Evolutionary conservation across 2,113 vertebrate genomes (phyloP).

Genomic region (Salvelinus alpinus): DNA sequence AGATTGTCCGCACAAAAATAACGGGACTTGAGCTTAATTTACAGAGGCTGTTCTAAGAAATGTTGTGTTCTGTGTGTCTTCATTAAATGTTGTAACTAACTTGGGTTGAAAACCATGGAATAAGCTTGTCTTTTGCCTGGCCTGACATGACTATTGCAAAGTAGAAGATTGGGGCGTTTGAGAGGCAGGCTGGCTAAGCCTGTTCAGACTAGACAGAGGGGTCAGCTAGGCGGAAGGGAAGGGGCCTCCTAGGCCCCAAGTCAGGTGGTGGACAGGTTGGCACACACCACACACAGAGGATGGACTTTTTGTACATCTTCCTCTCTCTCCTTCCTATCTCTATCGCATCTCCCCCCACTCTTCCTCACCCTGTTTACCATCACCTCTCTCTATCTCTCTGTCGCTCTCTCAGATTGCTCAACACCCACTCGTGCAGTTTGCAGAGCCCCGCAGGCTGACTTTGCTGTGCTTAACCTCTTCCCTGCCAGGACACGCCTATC

Average conservation of each 20-base stretch:
- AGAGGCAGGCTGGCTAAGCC: too few relatives aligned
- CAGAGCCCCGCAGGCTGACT: slow-evolving; percentile 51
- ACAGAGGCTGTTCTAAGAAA: slow-evolving; percentile 5
- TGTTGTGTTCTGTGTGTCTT: not conserved
- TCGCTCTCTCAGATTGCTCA: slow-evolving; percentile 56
- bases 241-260: slow-evolving; percentile 18
- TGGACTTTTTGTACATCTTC: not conserved
- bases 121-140: not conserved
- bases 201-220: not conserved
- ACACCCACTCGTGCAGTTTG: slow-evolving; percentile 44
- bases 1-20: not conserved
- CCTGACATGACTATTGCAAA: too few relatives aligned
- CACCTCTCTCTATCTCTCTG: slow-evolving; percentile 15
- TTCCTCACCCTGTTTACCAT: slow-evolving; percentile 18
- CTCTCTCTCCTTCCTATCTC: not conserved
- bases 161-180: too few relatives aligned
- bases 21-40: not conserved
- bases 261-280: slow-evolving; percentile 15
- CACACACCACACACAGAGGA: not conserved
- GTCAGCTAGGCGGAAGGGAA: not conserved
- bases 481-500: slow-evolving; percentile 59
- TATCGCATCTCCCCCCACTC: slow-evolving; percentile 8
- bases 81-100: too few relatives aligned
- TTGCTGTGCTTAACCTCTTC: slow-evolving; percentile 63
- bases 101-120: too few relatives aligned